phyloP scores from a whole-genome alignment of 1,140 invertebrate species.

The Meloidogyne floridensis region DNA sequence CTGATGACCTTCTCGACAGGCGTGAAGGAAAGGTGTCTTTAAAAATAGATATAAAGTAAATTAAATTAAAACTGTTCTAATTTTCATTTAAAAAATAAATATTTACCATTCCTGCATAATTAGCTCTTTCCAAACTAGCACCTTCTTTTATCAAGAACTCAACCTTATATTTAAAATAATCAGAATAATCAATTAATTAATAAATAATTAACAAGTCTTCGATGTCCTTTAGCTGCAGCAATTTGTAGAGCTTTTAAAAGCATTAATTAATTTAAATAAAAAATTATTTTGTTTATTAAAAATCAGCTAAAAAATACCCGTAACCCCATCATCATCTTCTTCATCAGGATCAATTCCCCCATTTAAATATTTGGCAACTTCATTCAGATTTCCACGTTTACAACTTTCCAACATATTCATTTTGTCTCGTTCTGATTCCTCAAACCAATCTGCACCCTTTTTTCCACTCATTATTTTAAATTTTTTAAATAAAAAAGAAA shows the following conservation, averaged over 20 bases:
- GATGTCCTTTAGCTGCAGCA: constrained; percentile 35
- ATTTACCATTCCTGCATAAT: constrained; percentile 31
- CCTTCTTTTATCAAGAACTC: constrained; percentile 23
- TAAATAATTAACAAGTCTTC: constrained; percentile 17
- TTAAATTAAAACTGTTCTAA: too few species aligned
- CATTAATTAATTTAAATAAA: neutral
- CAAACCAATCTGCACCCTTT: constrained; percentile 38
- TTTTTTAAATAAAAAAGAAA: neutral
- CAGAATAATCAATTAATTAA: neutral
- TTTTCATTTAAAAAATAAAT: neutral
- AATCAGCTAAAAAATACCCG: constrained; percentile 1
- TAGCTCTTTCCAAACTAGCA: constrained; percentile 19
- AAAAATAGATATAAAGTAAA: constrained; percentile 11
- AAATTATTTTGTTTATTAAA: too few species aligned
- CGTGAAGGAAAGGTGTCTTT: constrained; percentile 26
- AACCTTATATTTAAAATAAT: neutral
- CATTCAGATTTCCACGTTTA: constrained; percentile 29
- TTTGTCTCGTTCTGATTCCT: constrained; percentile 42
- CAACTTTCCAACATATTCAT: constrained; percentile 35
- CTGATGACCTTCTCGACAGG: constrained; percentile 31
- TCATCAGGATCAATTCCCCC: constrained; percentile 16
- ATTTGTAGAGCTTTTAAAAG: constrained; percentile 34
- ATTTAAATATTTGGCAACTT: constrained; percentile 32
- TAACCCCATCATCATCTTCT: constrained; percentile 39
- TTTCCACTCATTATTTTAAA: constrained; percentile 31